Evolutionary conservation across 2,888 invertebrate species (phyloP), one percentile per base, ranked within the genome.

Genomic region (Tipula confusa): DNA sequence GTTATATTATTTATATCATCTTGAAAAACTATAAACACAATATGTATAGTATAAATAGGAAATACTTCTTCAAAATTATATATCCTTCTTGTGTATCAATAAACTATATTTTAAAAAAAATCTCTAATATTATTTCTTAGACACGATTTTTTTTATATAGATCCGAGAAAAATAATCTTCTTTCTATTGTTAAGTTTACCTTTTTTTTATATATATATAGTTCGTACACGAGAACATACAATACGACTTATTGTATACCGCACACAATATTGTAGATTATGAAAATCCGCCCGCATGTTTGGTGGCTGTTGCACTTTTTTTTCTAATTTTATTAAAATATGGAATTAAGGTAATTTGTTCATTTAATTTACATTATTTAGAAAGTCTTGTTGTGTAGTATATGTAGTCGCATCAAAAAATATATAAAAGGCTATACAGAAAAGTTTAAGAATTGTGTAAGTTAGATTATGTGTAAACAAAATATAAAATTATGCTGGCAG

Each of bases 91-190:
- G 29, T 15, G 15, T 80, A 80, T 29, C 15, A 80, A 29, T n/a
- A 80, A 80, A 80, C n/a, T 6, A 48, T 15, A 48, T 18, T 15
- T 48, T 13, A 80, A 80, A 80, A 28, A 83, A 83, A 83, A 83
- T 83, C 83, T 48, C 43, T 83, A 48, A 83, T 83, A 83, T 28
- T 83, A 83, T 83, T 83, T 83, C 43, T 43, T 15, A 43, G 83
- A 83, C 83, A 83, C 83, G 83, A 83, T 83, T 83, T 83, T 83
- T 83, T 83, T 83, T 43, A 28, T 36, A 64, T 24, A 64, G 64
- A 64, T 1, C 6, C 64, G 24, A 64, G 64, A 64, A 64, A 64
- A 64, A 64, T 24, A 64, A 24, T 33, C 83, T n/a, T 83, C 29
- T 29, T 28, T 43, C 29, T 29, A 29, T 24, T 83, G 43, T 33